Evolutionary conservation across 2,113 vertebrate genomes (phyloP).

Genomic region (Brachyhypopomus gauderio): DNA sequence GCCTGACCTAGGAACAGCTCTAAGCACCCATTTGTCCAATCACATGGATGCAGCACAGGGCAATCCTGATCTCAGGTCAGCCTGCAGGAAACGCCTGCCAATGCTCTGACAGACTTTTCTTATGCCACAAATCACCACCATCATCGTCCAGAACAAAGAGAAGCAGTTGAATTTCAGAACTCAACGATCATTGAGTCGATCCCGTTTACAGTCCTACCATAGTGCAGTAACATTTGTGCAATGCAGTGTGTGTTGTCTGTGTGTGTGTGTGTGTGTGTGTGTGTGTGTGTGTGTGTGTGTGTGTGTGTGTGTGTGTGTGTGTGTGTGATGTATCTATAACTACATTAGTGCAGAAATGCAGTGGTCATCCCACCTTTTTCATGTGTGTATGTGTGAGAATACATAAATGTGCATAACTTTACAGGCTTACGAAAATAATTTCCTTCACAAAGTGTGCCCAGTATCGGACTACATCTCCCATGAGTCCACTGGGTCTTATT

Average conservation of each 20-base stretch:
- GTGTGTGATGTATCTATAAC: conserved; percentile 1
- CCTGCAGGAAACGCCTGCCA: not conserved
- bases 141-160: not conserved
- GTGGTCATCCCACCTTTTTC: not conserved
- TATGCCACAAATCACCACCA: not conserved
- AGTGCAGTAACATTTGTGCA: conserved; percentile 40
- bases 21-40: not conserved
- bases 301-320: not conserved
- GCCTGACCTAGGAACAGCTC: not conserved
- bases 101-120: not conserved
- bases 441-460: not conserved
- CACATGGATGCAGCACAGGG: not conserved
- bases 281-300: not conserved
- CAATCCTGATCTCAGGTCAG: conserved; percentile 5
- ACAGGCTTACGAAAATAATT: conserved; percentile 1
- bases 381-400: conserved; percentile 1
- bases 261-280: conserved; percentile 12
- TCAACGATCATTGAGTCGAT: not conserved
- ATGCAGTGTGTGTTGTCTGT: conserved; percentile 4
- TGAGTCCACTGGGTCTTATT: not conserved
- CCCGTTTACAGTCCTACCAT: not conserved
- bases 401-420: conserved; percentile 3
- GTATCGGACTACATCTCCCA: conserved; percentile 13
- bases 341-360: conserved; percentile 9
- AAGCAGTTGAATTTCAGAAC: conserved; percentile 20